Percentiles rank a stretch among this genome's conserved stretches.
Conservation (phyloP, 2,888 invertebrate genomes). For the Anthrax anthrax region DNA sequence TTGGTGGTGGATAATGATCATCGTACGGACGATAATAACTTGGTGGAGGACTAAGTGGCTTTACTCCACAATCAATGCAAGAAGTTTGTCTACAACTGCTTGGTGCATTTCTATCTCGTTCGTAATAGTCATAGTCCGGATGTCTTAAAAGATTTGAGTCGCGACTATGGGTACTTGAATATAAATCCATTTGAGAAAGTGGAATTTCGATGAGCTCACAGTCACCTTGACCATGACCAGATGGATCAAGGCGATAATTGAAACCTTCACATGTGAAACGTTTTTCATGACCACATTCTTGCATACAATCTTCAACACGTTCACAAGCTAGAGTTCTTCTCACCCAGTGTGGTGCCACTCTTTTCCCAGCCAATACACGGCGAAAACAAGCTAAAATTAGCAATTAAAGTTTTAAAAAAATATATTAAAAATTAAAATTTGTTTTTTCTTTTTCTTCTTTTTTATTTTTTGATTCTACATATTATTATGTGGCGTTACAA, state of each 20-base stretch:
- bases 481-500: too few relatives aligned
- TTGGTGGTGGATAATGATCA: constrained; percentile 17
- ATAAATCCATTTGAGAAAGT: constrained; percentile 50
- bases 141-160: constrained; percentile 37
- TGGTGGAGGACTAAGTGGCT: constrained; percentile 21
- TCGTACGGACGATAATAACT: constrained; percentile 26
- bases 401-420: neutral
- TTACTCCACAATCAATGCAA: constrained; percentile 29
- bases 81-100: constrained; percentile 39
- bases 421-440: too few relatives aligned
- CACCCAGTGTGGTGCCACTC: constrained; percentile 53
- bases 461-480: too few relatives aligned
- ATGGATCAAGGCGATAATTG: constrained; percentile 64
- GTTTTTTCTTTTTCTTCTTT: too few relatives aligned
- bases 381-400: constrained; percentile 56
- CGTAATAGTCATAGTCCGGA: constrained; percentile 66
- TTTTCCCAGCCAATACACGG: constrained; percentile 57
- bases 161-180: constrained; percentile 33
- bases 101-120: constrained; percentile 57
- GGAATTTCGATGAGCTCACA: constrained; percentile 65
- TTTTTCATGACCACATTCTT: constrained; percentile 59
- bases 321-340: constrained; percentile 54
- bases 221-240: constrained; percentile 55
- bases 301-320: constrained; percentile 58
- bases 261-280: constrained; percentile 70